Conservation (phyloP, 2,888 invertebrate species). For the Bombyx huttoni region DNA sequence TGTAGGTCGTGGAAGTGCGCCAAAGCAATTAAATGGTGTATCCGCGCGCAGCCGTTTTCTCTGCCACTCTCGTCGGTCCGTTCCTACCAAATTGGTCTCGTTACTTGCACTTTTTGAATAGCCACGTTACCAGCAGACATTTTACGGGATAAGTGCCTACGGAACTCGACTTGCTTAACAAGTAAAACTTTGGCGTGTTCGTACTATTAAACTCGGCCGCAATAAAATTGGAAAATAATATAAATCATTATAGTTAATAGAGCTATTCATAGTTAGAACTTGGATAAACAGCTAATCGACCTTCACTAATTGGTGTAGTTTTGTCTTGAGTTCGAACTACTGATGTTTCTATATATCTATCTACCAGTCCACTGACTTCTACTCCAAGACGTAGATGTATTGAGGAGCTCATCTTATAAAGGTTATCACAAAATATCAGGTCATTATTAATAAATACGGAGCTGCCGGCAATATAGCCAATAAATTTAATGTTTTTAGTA, state of each 20-base stretch:
- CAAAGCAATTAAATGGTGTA: slow-evolving; percentile 61
- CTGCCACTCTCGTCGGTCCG: slow-evolving; percentile 20
- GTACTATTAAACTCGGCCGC: neutral
- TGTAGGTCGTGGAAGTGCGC: slow-evolving; percentile 45
- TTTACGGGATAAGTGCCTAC: neutral
- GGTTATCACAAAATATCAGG: too few relatives aligned
- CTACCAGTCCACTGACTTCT: too few relatives aligned
- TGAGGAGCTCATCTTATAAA: too few relatives aligned
- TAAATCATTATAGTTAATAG: neutral
- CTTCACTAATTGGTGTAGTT: neutral
- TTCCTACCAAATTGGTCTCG: slow-evolving; percentile 34
- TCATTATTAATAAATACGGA: too few relatives aligned
- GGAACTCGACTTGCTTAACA: neutral
- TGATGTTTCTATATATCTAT: too few relatives aligned
- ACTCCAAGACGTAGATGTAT: too few relatives aligned
- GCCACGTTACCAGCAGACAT: slow-evolving; percentile 6
- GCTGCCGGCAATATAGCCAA: too few relatives aligned
- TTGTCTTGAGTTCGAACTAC: too few relatives aligned
- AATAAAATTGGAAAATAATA: neutral
- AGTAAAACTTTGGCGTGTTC: neutral
- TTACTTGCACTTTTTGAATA: slow-evolving; percentile 49
- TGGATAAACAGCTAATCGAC: neutral
- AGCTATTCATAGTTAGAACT: neutral
- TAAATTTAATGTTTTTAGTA: too few relatives aligned
- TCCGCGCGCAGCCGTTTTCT: slow-evolving; percentile 32